Base-by-base conservation (phyloP, 2,888 invertebrate genomes). In the Hydriomena furcata region DNA sequence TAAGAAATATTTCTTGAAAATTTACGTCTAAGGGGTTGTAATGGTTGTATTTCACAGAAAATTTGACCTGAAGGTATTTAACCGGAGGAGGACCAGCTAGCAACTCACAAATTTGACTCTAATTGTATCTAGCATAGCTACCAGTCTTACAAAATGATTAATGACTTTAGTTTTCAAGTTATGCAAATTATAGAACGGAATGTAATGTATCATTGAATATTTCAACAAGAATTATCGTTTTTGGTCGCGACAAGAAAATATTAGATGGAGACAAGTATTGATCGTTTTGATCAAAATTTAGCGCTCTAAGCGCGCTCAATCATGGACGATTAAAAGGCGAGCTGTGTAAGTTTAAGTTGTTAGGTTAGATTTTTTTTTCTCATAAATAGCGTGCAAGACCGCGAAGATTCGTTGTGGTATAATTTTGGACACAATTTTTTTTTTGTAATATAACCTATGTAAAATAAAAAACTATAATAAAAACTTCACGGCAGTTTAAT, bases 71-170 rank as follows among this genome's bases (percentile, higher is more conserved):
- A n/a, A n/a, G n/a, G n/a, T n/a, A n/a, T n/a, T n/a, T n/a, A n/a
- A n/a, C n/a, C n/a, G n/a, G n/a, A n/a, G n/a, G n/a, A n/a, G n/a
- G n/a, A n/a, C n/a, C n/a, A n/a, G n/a, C 24, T 4, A 36, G 42
- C 50, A 56, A 54, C 38, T 49, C 46, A 40, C 42, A 45, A 46
- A 53, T 52, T 51, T 41, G 28, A 44, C 40, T 34, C 44, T 38
- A 54, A 55, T 55, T 57, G 46, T 48, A 37, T 51, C 45, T 35
- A 38, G 46, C 47, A 34, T 32, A 21, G 56, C 52, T 57, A 32
- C 59, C 55, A 34, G 58, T 57, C 45, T 57, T 55, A 50, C 46
- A 42, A 47, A 54, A 60, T 56, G 60, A 56, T 58, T 50, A 52
- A 60, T 60, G 53, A 43, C 13, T 48, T 34, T 35, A 10, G 28